Conservation (phyloP, 2,888 invertebrate genomes). For the Aphrophora alni region DNA sequence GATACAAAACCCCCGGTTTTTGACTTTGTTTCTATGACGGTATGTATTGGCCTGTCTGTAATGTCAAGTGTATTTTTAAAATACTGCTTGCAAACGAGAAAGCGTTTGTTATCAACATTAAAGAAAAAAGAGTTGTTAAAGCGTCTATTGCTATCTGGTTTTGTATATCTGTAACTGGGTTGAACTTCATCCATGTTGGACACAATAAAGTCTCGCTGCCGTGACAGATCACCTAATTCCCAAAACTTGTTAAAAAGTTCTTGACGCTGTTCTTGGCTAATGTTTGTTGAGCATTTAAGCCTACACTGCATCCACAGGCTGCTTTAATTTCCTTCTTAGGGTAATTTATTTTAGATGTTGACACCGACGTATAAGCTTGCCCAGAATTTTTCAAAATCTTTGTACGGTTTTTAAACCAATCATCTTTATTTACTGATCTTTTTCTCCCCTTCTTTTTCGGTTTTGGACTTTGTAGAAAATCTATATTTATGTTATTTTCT, state of each 20-base stretch:
- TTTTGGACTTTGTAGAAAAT: not conserved
- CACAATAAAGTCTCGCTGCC: constrained; percentile 23
- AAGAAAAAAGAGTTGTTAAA: constrained; percentile 30
- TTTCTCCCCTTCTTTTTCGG: constrained; percentile 8
- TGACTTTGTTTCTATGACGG: constrained; percentile 7
- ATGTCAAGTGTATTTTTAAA: constrained; percentile 22
- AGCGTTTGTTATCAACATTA: constrained; percentile 9
- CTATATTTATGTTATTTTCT: constrained; percentile 3
- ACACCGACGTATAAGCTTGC: constrained; percentile 3
- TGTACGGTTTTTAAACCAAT: constrained; percentile 6
- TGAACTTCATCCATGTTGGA: constrained; percentile 3
- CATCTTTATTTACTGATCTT: constrained; percentile 11
- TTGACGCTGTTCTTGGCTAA: constrained; percentile 16
- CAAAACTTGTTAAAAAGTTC: constrained; percentile 6
- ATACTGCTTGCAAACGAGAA: constrained; percentile 19
- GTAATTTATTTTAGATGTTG: constrained; percentile 20
- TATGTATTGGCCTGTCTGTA: constrained; percentile 15
- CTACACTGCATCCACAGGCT: constrained; percentile 17
- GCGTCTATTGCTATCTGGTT: constrained; percentile 21
- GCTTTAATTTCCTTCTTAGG: constrained; percentile 17
- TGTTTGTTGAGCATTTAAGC: constrained; percentile 9
- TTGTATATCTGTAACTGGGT: constrained; percentile 19
- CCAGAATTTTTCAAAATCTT: constrained; percentile 19
- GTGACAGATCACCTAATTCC: constrained; percentile 14
- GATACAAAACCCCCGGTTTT: constrained; percentile 4